Base-by-base conservation (phyloP, 1,140 invertebrate genomes). In the Cecropterus lyciades region DNA sequence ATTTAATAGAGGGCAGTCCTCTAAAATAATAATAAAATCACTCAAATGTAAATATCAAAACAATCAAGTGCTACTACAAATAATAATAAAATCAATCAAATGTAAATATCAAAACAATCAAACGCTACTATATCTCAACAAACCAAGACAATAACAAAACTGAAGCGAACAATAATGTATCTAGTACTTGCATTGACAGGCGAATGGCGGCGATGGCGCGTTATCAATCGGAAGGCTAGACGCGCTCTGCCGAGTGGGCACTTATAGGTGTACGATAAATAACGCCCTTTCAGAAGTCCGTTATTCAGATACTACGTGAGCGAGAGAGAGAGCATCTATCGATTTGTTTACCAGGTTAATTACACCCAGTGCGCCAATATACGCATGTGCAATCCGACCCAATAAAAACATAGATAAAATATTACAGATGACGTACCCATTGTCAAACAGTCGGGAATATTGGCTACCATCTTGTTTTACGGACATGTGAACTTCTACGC, bases 401-500 rank as follows among this genome's bases (percentile, higher is more conserved):
- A 17, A 48, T 33, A 60, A 48, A 27, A 15, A 37, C 40, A 8
- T 33, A 69, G 24, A n/a, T n/a, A n/a, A n/a, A n/a, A 51, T 27
- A 57, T 20, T 57, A 13, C 24, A 43, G 15, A 57, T 13, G 16
- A 9, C 10, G 45, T 3, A 48, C 8, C 15, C 16, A 16, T 10
- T 10, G 45, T 48, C 45, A 1, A 33, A 45, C 24, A 3, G 30
- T 33, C 30, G 20, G 20, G 20, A 24, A 24, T 24, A 24, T 5
- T 24, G 20, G 1, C 20, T 24, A n/a, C 20, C 20, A 24, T 24
- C 20, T 24, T 24, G 20, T 24, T 24, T 24, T 24, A 5, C 5
- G 5, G 20, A 24, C 20, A 1, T 24, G 20, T 24, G 20, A 3
- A 24, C n/a, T n/a, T n/a, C n/a, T n/a, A n/a, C n/a, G n/a, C n/a